phyloP scores from a whole-genome alignment of 1,140 invertebrate genomes.

The Diplogasteroides magnus region DNA sequence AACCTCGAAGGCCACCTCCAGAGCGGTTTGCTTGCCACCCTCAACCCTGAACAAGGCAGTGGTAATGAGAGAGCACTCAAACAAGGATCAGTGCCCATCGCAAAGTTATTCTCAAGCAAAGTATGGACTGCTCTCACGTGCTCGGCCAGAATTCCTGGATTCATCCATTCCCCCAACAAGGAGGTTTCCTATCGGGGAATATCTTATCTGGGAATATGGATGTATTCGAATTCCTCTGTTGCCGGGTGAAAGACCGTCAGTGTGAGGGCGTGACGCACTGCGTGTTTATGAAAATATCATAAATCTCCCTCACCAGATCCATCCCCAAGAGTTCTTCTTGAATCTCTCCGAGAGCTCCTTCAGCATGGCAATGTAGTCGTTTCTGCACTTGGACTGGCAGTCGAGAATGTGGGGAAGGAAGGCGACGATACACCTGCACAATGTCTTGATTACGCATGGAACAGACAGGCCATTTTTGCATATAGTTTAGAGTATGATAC shows the following conservation, averaged over 20 bases:
- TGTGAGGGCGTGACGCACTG: too few species aligned
- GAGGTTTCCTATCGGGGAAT: too few species aligned
- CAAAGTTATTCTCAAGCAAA: neutral
- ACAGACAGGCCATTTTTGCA: too few species aligned
- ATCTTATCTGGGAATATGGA: too few species aligned
- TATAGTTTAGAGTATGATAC: too few species aligned
- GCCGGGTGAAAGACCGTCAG: too few species aligned
- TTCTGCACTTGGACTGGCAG: constrained; percentile 88
- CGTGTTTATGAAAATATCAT: too few species aligned
- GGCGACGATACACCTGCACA: constrained; percentile 78
- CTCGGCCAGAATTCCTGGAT: neutral
- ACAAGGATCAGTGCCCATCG: neutral
- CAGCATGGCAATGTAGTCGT: constrained; percentile 75
- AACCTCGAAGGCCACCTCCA: constrained; percentile 85
- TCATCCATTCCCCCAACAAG: neutral
- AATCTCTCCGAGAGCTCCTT: constrained; percentile 78
- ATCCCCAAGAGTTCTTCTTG: constrained; percentile 93
- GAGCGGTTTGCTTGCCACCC: constrained; percentile 72
- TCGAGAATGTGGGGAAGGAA: constrained; percentile 93
- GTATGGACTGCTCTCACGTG: neutral
- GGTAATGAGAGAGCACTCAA: neutral
- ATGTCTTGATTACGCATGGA: too few species aligned
- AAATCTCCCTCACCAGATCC: constrained; percentile 76
- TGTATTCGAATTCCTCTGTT: too few species aligned
- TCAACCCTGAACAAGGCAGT: constrained; percentile 64